Base-by-base conservation (phyloP, 2,113 vertebrate species). In the Etheostoma spectabile region DNA sequence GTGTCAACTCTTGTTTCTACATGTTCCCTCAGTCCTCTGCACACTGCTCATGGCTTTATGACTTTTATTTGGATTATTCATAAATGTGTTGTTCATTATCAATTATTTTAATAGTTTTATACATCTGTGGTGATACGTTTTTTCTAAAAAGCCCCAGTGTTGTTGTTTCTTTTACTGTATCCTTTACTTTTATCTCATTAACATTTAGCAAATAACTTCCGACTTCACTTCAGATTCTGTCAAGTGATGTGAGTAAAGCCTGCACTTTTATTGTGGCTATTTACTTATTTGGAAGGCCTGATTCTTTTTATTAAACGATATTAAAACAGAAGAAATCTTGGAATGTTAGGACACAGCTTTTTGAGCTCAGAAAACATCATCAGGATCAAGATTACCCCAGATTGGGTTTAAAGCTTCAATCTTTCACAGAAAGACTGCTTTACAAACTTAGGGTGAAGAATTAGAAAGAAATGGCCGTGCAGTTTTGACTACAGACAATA, bases 91-190 rank as follows among this genome's bases (percentile, higher is more conserved):
- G 13, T 27, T 81, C 57, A 61, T 70, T 66, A 71, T 42, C 63
- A 76, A 38, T 78, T 49, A 78, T 83, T 70, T 61, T 27, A 22
- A 61, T 74, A 21, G 48, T 35, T 51, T 78, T 30, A 21, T 38
- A 62, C 62, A 53, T 79, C 6, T 35, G 24, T 48, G 18, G 65
- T 60, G 52, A 16, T 38, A 55, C 8, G 3, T 68, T 49, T 6
- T 2, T 6, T 56, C n/a, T 67, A 38, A 71, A 46, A 22, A 15
- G 11, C 48, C 15, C 35, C 33, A 30, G 6, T 22, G 53, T 13
- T 13, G 8, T 27, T 27, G 2, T 6, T 60, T 60, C 49, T 19
- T 62, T 42, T 5, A 27, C 49, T 30, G 42, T 70, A 56, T 70
- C 22, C 8, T 11, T 66, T 12, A n/a, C 42, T 51, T 60, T 55